Base-by-base conservation (phyloP, 2,888 invertebrate species). In the Pseudanteris insignis region DNA sequence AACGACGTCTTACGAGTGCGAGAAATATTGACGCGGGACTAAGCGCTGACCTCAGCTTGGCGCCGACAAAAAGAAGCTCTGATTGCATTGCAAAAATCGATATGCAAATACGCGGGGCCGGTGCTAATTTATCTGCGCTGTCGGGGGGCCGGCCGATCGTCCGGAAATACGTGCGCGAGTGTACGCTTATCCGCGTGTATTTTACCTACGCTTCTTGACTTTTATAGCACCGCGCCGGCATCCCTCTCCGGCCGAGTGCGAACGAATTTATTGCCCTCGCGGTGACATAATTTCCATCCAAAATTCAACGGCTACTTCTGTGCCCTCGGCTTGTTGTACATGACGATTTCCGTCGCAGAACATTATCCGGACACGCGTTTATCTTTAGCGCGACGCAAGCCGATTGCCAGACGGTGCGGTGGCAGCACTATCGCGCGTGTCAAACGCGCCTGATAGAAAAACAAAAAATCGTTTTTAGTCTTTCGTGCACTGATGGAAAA, bases 31-130 rank as follows among this genome's bases (percentile, higher is more conserved):
- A 48, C 47, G 46, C 9, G 2, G 28, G 32, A 47, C 46, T 46
- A 55, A 55, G 26, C 41, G 41, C 36, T 29, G 40, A 40, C 34
- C 46, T 40, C 14, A 26, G 33, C 32, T 24, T 10, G 11, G 5
- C 34, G 6, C n/a, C 7, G 18, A 13, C 8, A 25, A 8, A 8
- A 28, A 26, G 26, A 36, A 41, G 29, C 46, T 55, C 32, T 37
- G 46, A 62, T 25, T 33, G 18, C 14, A 24, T n/a, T 6, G 37
- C 38, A n/a, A 50, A 62, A 67, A 61, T 65, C 65, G 65, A 69
- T 66, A 66, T 66, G 64, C 48, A 66, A 66, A 66, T 68, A 63
- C 62, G 63, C 57, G 44, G 64, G 62, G 53, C 57, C 48, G 28
- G 32, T 21, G 34, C 44, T 32, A 44, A 62, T 57, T 55, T 62